Conservation (phyloP, 2,888 invertebrate genomes). For the Cephus nigrinus region DNA sequence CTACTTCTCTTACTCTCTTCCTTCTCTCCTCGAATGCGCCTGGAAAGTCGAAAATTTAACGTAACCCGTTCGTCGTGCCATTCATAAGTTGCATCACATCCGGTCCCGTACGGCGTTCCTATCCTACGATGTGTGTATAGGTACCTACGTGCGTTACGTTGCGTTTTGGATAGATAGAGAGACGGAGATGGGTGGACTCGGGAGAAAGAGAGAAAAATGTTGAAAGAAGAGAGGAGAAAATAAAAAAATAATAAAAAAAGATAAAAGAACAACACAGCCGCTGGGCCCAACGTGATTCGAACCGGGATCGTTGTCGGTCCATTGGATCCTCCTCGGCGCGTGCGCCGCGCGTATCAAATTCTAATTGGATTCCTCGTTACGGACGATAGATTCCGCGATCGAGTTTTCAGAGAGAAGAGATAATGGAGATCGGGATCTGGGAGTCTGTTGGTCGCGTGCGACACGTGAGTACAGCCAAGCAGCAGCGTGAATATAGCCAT, state of each 20-base stretch:
- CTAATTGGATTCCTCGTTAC: neutral
- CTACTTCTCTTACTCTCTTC: neutral
- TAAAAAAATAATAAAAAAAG: conserved; percentile 14
- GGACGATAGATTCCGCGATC: neutral
- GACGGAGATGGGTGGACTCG: neutral
- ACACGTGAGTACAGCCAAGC: neutral
- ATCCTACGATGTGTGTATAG: neutral
- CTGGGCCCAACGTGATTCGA: conserved; percentile 30
- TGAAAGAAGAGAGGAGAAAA: neutral
- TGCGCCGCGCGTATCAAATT: neutral
- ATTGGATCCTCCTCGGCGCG: neutral
- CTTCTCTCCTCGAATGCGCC: neutral
- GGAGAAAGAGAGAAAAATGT: conserved; percentile 3
- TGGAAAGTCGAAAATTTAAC: conserved; percentile 34
- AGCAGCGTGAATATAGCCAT: neutral
- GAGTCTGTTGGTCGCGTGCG: neutral
- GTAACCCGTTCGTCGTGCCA: conserved; percentile 28
- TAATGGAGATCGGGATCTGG: neutral
- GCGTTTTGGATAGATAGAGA: neutral
- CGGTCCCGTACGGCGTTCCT: conserved; percentile 13
- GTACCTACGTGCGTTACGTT: neutral
- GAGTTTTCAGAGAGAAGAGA: neutral
- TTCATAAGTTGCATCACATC: conserved; percentile 37
- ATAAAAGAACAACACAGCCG: conserved; percentile 16
- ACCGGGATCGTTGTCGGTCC: conserved; percentile 26